Conservation (phyloP, 2,888 invertebrate species). For the Altica lythri region DNA sequence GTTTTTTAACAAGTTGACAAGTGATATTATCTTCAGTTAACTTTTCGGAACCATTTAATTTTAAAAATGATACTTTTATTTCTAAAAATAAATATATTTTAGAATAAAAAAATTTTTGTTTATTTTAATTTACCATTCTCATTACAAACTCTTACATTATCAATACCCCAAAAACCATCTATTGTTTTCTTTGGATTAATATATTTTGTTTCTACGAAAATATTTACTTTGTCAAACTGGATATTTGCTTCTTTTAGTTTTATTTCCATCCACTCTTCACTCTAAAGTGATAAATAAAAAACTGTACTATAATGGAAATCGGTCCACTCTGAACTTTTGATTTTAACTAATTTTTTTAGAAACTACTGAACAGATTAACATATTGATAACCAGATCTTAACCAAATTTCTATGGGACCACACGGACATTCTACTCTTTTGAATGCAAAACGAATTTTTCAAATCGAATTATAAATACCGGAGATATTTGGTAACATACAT, state of each 20-base stretch:
- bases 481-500: too few relatives aligned
- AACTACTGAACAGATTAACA: too few relatives aligned
- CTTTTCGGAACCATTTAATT: conserved; percentile 35
- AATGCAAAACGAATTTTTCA: too few relatives aligned
- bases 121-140: conserved; percentile 46
- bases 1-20: conserved; percentile 46
- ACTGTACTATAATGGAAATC: background rate
- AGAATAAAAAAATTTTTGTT: conserved; percentile 5
- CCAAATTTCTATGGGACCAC: too few relatives aligned
- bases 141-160: conserved; percentile 50
- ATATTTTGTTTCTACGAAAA: conserved; percentile 51
- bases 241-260: conserved; percentile 49
- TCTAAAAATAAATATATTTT: too few relatives aligned
- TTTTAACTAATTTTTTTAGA: too few relatives aligned
- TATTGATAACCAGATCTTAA: too few relatives aligned
- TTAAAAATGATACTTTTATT: conserved; percentile 46
- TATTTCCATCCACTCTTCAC: conserved; percentile 47
- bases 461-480: too few relatives aligned
- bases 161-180: conserved; percentile 52
- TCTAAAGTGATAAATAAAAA: conserved; percentile 35
- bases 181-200: conserved; percentile 30
- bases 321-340: too few relatives aligned
- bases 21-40: conserved; percentile 39
- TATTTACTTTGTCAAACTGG: conserved; percentile 42
- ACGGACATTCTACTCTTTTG: too few relatives aligned